phyloP scores from a whole-genome alignment of 2,888 invertebrate species.

The Drosophila falleni region DNA sequence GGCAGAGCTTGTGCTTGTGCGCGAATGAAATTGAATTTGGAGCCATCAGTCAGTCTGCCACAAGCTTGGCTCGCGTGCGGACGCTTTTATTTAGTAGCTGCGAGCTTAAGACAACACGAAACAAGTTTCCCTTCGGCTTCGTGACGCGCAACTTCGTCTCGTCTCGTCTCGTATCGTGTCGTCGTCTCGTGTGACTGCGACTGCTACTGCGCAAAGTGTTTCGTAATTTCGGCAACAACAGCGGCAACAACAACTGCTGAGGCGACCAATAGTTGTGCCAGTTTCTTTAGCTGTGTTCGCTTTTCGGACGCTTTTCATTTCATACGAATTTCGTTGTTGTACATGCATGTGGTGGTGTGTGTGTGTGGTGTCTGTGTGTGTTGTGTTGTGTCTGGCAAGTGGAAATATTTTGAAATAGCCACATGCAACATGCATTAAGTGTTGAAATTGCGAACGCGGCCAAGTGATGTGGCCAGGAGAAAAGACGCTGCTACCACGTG shows the following conservation, averaged over 20 bases:
- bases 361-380: no score
- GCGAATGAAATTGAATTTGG: slow-evolving; percentile 71
- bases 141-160: slow-evolving; percentile 35
- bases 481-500: slow-evolving; percentile 41
- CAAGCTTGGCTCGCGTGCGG: slow-evolving; percentile 82
- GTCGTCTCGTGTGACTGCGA: slow-evolving; percentile 21
- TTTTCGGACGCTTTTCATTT: slow-evolving; percentile 69
- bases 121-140: slow-evolving; percentile 38
- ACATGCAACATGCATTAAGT: slow-evolving; percentile 58
- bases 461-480: slow-evolving; percentile 66
- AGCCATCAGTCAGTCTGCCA: slow-evolving; percentile 79
- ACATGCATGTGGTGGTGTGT: background rate
- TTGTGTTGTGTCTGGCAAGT: slow-evolving; percentile 33
- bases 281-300: slow-evolving; percentile 69
- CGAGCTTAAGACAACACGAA: slow-evolving; percentile 25
- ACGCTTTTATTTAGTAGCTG: slow-evolving; percentile 57
- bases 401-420: slow-evolving; percentile 57
- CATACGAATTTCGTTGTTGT: slow-evolving; percentile 48
- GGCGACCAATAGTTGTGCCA: slow-evolving; percentile 66
- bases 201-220: slow-evolving; percentile 75
- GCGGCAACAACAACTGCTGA: slow-evolving; percentile 32
- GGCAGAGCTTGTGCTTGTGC: slow-evolving; percentile 50
- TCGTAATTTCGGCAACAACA: slow-evolving; percentile 67
- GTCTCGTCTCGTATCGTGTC: slow-evolving; percentile 23
- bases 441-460: slow-evolving; percentile 64